These are phyloP conservation scores for Haemorhous mexicanus DNA, from an alignment of 2,113 vertebrate genomes.

Conservation along the genomic window DNA sequence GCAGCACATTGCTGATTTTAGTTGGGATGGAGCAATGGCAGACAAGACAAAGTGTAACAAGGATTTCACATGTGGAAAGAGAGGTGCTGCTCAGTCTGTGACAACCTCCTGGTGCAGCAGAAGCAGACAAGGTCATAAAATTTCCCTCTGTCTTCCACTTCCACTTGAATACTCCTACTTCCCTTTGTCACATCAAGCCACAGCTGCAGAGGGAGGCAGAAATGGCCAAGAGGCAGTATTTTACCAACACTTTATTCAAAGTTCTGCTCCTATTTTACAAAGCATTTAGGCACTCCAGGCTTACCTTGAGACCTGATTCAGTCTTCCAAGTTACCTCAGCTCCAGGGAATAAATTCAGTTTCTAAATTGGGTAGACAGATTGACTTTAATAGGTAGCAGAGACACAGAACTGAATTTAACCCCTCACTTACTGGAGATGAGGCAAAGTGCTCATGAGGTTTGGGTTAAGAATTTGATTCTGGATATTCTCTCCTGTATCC, in stretches of 20 bases:
- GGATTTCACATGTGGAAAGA: background rate
- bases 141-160: background rate
- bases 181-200: background rate
- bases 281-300: background rate
- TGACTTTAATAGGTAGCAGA: background rate
- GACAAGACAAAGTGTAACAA: background rate
- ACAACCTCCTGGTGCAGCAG: background rate
- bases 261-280: background rate
- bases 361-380: slow-evolving; percentile 12
- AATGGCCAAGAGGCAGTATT: background rate
- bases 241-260: background rate
- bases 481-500: background rate
- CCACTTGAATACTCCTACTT: background rate
- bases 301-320: slow-evolving; percentile 5
- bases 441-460: background rate
- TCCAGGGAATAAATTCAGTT: slow-evolving; percentile 23
- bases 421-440: background rate
- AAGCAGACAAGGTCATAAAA: background rate
- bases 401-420: background rate
- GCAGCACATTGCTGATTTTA: background rate
- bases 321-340: slow-evolving; percentile 25
- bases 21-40: background rate
- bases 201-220: background rate
- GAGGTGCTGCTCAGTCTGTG: background rate
- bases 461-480: background rate